Evolutionary conservation across 2,113 vertebrate species (phyloP), one percentile per base, ranked within the genome.

Genomic region (Actenoides lindsayi): DNA sequence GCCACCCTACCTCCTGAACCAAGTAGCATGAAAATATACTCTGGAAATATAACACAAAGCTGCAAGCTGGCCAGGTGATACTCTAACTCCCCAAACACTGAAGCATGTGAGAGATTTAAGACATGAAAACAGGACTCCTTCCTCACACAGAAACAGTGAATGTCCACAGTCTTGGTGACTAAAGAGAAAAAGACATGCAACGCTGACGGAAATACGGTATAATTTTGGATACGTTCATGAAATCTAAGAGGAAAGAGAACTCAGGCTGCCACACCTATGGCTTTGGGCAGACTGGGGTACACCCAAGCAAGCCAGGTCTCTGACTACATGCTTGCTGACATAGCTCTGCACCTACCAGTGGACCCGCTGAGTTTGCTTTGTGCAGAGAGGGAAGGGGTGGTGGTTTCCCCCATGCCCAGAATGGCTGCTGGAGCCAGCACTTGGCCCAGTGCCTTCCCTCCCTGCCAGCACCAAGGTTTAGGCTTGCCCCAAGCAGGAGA

Each of bases 81-180:
- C 16, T 80, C 37, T 54, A 87, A 67, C 24, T 73, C 70, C 70
- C 50, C 11, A 53, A 78, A 69, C 25, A 53, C 44, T 16, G 31
- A 84, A 39, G 35, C 42, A 35, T 0, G 0, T 10, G 5, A 71
- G 25, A 19, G 16, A 68, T 28, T 41, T 2, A 8, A 28, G 17
- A 19, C 0, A 0, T 6, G 21, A 79, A 56, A 94, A 60, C 1
- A 1, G 13, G 80, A 50, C 11, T 81, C 23, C 24, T 33, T 56
- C 35, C 25, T 81, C 64, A 35, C n/a, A 14, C 5, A 24, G 37
- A 64, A 62, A 0, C 18, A 60, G 20, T 5, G 28, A 64, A 15
- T 10, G 18, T 9, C 33, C 64, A n/a, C 31, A 28, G n/a, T 11
- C 12, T 57, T 30, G 30, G 39, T 42, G 51, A 57, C 44, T 57